Evolutionary conservation across 2,888 invertebrate genomes (phyloP), one percentile per base, ranked within the genome.

Genomic region (Sabellastarte sp.): DNA sequence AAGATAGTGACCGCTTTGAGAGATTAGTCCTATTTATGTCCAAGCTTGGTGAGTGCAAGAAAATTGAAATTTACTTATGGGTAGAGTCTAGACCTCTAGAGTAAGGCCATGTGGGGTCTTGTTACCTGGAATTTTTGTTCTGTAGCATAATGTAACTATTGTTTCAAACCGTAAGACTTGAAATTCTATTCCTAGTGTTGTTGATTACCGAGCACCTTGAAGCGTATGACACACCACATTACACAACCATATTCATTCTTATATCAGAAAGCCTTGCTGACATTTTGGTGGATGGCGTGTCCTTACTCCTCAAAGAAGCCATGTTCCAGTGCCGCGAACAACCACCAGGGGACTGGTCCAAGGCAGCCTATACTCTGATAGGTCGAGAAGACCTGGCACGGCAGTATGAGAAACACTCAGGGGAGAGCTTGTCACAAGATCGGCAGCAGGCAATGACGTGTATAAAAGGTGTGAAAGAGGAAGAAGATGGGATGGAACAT

Each of bases 291-390:
- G 87, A 89, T 0, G 91, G 90, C 0, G 84, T 92, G n/a, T 87
- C 89, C 5, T 85, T 91, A 1, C 86, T 90, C 24, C 84, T 91
- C 0, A 87, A 89, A 69, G 89, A 90, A 79, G 87, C 89, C 24
- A 87, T 92, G 68, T 89, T 90, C 81, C 85, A 87, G 70, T 90
- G 91, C 73, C 87, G 91, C 75, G 87, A 88, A 74, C 86, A 87
- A 64, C 92, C 92, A 0, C 90, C 90, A 0, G 86, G 89, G 32
- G 88, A 88, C 80, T 92, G 92, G 91, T 88, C 90, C 0, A 85
- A 87, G 29, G 87, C 87, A 30, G 90, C 90, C 0, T 92, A 91
- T 81, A 87, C 87, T 63, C 86, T 93, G 41, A 87, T 91, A 50
- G 89, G 83, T 81, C 74, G 80, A 33, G 77, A 80, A 61, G 80